phyloP scores from a whole-genome alignment of 2,797 vertebrate species.

The Otolemur crassicaudatus region DNA sequence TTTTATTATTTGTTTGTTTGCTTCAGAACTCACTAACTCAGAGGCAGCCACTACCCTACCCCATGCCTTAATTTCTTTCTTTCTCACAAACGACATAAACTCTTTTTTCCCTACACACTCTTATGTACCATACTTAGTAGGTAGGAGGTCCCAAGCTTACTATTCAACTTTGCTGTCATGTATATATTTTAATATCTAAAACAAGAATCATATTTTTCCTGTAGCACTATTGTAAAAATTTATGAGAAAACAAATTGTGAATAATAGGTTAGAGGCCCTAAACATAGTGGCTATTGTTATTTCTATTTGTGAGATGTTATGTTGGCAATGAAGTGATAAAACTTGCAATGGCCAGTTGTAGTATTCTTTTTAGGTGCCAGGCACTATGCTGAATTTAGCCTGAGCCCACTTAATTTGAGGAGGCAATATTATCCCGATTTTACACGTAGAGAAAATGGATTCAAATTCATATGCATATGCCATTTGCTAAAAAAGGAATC shows the following conservation, averaged over 20 bases:
- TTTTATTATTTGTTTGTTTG: neutral
- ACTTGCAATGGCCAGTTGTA: neutral
- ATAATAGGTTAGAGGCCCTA: neutral
- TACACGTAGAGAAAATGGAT: neutral
- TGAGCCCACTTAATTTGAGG: neutral
- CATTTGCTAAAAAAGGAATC: neutral
- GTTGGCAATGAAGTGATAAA: neutral
- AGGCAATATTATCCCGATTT: neutral
- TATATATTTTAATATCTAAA: neutral
- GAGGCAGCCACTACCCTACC: neutral
- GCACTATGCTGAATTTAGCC: neutral
- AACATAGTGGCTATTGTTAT: neutral
- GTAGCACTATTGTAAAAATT: neutral
- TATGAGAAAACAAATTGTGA: neutral
- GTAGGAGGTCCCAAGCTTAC: neutral
- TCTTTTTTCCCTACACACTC: neutral
- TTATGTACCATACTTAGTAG: neutral
- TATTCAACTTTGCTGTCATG: neutral
- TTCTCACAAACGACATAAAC: neutral
- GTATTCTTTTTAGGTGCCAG: neutral
- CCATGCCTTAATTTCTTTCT: neutral
- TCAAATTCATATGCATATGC: neutral
- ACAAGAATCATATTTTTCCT: neutral
- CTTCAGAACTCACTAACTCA: neutral
- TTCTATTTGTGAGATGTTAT: constrained; percentile 1